phyloP scores from a whole-genome alignment of 1,140 invertebrate genomes.

The Brachionus sp. region DNA sequence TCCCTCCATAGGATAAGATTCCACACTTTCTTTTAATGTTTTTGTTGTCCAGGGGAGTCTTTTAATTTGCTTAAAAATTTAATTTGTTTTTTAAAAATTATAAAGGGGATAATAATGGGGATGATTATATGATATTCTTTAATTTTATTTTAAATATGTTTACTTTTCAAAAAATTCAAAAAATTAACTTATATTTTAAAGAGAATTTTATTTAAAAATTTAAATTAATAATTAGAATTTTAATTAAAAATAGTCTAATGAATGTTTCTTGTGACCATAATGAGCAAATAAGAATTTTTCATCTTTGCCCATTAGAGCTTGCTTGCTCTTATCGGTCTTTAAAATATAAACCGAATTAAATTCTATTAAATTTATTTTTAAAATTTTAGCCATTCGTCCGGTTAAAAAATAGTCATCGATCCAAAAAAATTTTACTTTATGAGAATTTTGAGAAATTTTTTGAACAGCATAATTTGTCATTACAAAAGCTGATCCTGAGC shows the following conservation, averaged over 20 bases:
- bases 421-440: constrained; percentile 47
- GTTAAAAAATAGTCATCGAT: constrained; percentile 48
- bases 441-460: background rate
- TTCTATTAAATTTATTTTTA: background rate
- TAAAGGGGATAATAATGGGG: no score
- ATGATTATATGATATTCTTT: no score
- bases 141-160: no score
- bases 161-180: no score
- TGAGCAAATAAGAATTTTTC: background rate
- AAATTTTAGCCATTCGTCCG: constrained; percentile 45
- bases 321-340: background rate
- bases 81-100: no score
- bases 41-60: no score
- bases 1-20: no score
- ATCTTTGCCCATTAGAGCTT: background rate
- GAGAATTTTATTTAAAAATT: background rate
- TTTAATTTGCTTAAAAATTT: no score
- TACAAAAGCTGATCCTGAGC: constrained; percentile 29
- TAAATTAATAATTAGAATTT: background rate
- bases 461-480: background rate
- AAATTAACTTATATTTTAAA: no score
- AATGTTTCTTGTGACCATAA: background rate
- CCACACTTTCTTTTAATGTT: no score
- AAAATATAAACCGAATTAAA: constrained; percentile 16
- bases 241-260: background rate